These are phyloP conservation scores for Perca schrenkii DNA, from an alignment of 2,113 vertebrate genomes.

Conservation along the genomic window DNA sequence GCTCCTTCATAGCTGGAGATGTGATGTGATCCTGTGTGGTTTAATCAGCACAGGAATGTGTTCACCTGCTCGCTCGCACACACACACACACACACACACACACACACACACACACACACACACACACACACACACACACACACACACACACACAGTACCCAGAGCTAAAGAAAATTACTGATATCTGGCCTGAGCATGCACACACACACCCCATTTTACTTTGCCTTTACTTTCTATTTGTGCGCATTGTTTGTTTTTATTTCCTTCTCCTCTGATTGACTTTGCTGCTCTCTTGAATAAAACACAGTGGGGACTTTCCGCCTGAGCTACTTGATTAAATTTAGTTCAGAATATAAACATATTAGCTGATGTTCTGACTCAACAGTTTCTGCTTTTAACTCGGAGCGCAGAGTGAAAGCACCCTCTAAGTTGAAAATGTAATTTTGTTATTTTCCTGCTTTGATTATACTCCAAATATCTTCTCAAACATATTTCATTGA, in stretches of 20 bases:
- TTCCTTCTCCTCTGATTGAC: neutral
- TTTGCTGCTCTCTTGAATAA: slow-evolving; percentile 32
- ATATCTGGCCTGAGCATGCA: neutral
- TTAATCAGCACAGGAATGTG: slow-evolving; percentile 81
- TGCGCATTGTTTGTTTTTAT: neutral
- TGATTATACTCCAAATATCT: too few species aligned
- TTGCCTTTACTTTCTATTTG: slow-evolving; percentile 14
- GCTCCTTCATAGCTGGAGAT: slow-evolving; percentile 72
- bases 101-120: slow-evolving; percentile 18
- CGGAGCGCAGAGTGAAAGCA: neutral
- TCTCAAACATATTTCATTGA: neutral
- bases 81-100: neutral
- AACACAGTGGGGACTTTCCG: slow-evolving; percentile 3
- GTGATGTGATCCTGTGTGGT: slow-evolving; percentile 71
- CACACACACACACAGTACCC: neutral
- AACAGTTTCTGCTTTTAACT: neutral
- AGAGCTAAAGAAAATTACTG: too few species aligned
- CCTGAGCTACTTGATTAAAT: slow-evolving; percentile 33
- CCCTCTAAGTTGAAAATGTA: neutral
- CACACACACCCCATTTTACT: neutral
- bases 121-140: slow-evolving; percentile 5
- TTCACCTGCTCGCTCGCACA: slow-evolving; percentile 55
- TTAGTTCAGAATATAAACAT: slow-evolving; percentile 45
- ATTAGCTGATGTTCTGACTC: neutral
- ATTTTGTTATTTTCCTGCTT: neutral